Evolutionary conservation across 2,797 vertebrate species (phyloP).

Genomic region (Xiphorhynchus erythropygius): DNA sequence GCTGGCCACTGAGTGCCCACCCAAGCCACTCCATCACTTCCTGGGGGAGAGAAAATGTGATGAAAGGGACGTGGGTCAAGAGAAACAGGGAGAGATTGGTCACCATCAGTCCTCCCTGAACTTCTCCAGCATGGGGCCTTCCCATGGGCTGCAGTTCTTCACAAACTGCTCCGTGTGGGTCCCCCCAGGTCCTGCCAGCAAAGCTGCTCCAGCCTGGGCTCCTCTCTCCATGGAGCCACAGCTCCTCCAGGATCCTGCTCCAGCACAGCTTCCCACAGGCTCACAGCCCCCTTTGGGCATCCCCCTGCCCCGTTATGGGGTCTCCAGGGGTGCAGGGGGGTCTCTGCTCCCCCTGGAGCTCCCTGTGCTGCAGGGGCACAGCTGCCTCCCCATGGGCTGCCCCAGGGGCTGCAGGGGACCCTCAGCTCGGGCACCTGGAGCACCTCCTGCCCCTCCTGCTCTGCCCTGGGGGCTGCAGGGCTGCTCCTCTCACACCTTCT

Average conservation of each 20-base stretch:
- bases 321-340: background rate
- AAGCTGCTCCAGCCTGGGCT: background rate
- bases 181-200: background rate
- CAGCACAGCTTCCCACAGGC: background rate
- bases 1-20: background rate
- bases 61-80: background rate
- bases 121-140: background rate
- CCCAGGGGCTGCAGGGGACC: background rate
- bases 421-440: background rate
- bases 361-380: too few relatives aligned
- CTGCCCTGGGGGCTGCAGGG: background rate
- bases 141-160: background rate
- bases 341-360: background rate
- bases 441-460: background rate
- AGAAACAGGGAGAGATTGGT: background rate
- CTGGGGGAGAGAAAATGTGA: background rate
- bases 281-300: background rate
- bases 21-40: background rate
- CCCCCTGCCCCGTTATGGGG: accelerated
- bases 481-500: background rate
- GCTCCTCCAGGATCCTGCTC: background rate
- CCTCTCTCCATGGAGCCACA: background rate
- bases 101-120: background rate
- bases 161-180: background rate
- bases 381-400: background rate